phyloP scores from a whole-genome alignment of 2,888 invertebrate genomes.

The Megastigmus dorsalis region DNA sequence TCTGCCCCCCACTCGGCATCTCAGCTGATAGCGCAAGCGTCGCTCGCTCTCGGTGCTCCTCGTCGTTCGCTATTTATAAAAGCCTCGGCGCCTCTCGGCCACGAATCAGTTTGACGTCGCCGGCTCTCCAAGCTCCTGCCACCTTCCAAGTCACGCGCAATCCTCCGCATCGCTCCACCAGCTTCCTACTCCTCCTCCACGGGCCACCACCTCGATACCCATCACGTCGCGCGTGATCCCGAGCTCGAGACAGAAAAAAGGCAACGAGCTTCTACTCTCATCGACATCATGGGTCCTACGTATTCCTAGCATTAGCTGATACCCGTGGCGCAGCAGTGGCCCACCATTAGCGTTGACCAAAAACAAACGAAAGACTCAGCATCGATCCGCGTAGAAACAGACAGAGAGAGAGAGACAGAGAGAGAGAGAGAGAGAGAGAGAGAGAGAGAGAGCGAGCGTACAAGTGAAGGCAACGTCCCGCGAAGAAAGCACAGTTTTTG shows the following conservation, averaged over 20 bases:
- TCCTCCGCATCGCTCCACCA: neutral
- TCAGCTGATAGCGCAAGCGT: slow-evolving; percentile 28
- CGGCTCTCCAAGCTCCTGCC: neutral
- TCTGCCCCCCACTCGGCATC: neutral
- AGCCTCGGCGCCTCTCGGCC: neutral
- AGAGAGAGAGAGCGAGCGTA: neutral
- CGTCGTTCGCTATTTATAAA: slow-evolving; percentile 53
- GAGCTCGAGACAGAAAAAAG: too few relatives aligned
- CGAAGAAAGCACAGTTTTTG: too few relatives aligned
- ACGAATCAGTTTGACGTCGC: slow-evolving; percentile 35
- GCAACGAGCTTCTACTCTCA: too few relatives aligned
- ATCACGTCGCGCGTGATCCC: too few relatives aligned
- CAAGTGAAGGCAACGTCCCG: neutral
- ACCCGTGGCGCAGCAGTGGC: too few relatives aligned
- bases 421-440: neutral
- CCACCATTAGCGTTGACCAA: too few relatives aligned
- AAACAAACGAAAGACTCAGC: too few relatives aligned
- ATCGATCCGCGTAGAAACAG: neutral
- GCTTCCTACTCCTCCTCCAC: neutral
- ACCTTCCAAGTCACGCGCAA: neutral
- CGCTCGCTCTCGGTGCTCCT: too few relatives aligned
- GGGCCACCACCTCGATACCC: neutral
- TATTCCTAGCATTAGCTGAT: slow-evolving; percentile 61
- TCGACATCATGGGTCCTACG: slow-evolving; percentile 41
- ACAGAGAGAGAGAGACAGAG: neutral